Percentiles rank a stretch among this genome's conserved stretches.
These are phyloP conservation scores for Xiphias gladius DNA, from an alignment of 2,113 vertebrate species.

Conservation along the genomic window DNA sequence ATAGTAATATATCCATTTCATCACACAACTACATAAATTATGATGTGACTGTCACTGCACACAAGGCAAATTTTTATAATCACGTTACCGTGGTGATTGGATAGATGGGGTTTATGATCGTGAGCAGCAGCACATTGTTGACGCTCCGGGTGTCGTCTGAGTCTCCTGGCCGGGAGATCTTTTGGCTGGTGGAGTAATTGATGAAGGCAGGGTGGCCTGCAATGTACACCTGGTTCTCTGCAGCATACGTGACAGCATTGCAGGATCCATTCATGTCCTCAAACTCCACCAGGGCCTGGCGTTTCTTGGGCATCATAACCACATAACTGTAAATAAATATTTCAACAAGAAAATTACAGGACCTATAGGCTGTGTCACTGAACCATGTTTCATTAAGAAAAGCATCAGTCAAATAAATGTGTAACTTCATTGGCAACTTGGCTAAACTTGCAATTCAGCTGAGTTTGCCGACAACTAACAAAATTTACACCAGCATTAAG, in stretches of 20 bases:
- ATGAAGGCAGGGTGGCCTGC: constrained; percentile 94
- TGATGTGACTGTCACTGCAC: not conserved
- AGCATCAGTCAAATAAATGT: not conserved
- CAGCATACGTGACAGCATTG: constrained; percentile 94
- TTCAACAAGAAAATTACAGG: not conserved
- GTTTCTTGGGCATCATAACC: constrained; percentile 98
- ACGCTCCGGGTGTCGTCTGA: constrained; percentile 90
- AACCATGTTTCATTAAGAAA: not conserved
- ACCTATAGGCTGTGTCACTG: not conserved
- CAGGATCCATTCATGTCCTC: constrained; percentile 93
- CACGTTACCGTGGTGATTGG: constrained; percentile 90
- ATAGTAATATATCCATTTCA: not conserved
- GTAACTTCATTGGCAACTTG: not conserved
- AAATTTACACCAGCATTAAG: not conserved
- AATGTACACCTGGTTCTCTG: constrained; percentile 95
- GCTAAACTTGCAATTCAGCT: not conserved
- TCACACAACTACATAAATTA: not conserved
- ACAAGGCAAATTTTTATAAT: not conserved
- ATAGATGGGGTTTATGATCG: constrained; percentile 94
- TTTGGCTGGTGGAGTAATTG: constrained; percentile 98
- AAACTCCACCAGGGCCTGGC: constrained; percentile 95
- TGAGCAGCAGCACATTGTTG: constrained; percentile 95
- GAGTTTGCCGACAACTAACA: not conserved
- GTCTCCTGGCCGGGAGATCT: constrained; percentile 94
- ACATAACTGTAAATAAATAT: constrained; percentile 85